A percentile compares a stretch with the other conserved stretches of the same genome.
Evolutionary conservation across 2,888 invertebrate genomes (phyloP).

Genomic region (Ferrisia virgata): DNA sequence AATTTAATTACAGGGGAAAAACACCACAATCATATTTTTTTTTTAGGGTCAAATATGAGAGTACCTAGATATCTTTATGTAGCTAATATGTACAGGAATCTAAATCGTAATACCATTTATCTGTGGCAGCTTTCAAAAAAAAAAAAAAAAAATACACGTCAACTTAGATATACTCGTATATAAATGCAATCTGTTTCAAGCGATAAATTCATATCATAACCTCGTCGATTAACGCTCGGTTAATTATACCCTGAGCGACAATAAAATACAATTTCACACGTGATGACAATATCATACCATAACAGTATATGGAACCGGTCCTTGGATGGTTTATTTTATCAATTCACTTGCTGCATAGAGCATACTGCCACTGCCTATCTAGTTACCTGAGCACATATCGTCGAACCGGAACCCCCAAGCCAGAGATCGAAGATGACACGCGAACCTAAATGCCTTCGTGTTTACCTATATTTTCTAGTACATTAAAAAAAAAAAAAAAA

Average conservation of each 20-base stretch:
- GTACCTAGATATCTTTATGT: too few species aligned
- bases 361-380: too few species aligned
- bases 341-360: background rate
- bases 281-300: background rate
- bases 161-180: too few species aligned
- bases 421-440: background rate
- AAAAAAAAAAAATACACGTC: too few species aligned
- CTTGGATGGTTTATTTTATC: background rate
- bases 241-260: background rate
- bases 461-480: background rate
- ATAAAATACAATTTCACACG: background rate
- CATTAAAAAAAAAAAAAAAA: too few species aligned
- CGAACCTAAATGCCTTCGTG: slow-evolving; percentile 1
- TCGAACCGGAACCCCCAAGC: background rate
- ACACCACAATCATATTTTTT: background rate
- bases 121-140: too few species aligned
- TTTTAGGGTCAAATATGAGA: background rate
- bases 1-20: background rate
- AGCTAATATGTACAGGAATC: too few species aligned
- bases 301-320: background rate
- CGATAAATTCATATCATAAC: background rate
- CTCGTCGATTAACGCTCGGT: background rate
- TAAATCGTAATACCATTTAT: too few species aligned
- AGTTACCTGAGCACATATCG: background rate
- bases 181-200: background rate